Base-by-base conservation (phyloP, 2,113 vertebrate species). In the Nanorana parkeri region DNA sequence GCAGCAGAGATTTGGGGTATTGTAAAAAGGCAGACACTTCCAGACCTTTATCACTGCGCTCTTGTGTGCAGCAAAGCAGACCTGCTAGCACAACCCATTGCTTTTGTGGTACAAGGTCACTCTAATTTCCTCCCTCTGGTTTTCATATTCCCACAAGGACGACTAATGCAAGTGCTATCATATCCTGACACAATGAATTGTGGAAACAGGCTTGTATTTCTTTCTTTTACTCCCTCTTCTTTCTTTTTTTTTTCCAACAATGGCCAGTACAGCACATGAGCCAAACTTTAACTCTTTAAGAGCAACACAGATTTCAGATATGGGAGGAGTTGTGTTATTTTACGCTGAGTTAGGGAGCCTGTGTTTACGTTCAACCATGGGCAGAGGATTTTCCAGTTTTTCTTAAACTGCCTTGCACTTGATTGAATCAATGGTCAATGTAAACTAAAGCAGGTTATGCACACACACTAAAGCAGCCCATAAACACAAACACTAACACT, bases 101-200 rank as follows among this genome's bases (percentile, higher is more conserved):
- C 74, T 76, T 83, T 68, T 86, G 41, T 26, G 11, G 56, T 19
- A 41, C 87, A 88, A 90, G 85, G 86, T 90, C 86, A 88, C 87
- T 85, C 83, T 86, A 66, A 88, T 88, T 86, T 89, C 76, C 81
- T 89, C 29, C 47, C 79, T 86, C 69, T 52, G 64, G 4, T 83
- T 88, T 78, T 78, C 84, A 76, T 26, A 86, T 85, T 90, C 86
- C 86, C 84, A 77, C 32, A 83, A 73, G 77, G 52, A 87, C 86
- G 81, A 80, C 80, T 84, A 86, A 85, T 85, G 66, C 84, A 79
- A 87, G 83, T 68, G 83, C 60, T 79, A 71, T 83, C 87, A 87
- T 83, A 68, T 73, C 80, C 84, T 72, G 79, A 75, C 86, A 89
- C 85, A 83, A 68, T 84, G 65, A 83, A 60, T 64, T 16, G 80